Evolutionary conservation across 2,888 invertebrate species (phyloP).

Genomic region (Dasysyrphus tricinctus): DNA sequence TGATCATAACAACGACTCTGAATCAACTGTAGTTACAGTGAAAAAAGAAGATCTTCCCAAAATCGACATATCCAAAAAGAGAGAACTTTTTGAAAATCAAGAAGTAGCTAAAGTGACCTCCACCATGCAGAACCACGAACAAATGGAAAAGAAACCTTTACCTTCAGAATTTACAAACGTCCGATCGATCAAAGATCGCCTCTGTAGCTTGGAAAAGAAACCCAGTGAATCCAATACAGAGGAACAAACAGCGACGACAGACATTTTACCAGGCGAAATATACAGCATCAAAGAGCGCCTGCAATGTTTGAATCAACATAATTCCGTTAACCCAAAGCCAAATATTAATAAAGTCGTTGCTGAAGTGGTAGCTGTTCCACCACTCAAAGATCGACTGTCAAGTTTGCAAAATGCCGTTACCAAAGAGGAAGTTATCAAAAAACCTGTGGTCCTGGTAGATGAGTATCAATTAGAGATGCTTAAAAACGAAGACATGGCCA

Average conservation of each 20-base stretch:
- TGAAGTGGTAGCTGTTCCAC: constrained; percentile 81
- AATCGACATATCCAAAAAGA: constrained; percentile 91
- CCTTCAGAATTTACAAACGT: constrained; percentile 86
- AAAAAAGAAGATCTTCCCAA: constrained; percentile 87
- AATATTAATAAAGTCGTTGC: constrained; percentile 78
- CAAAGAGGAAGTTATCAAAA: constrained; percentile 82
- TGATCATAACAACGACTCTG: constrained; percentile 39
- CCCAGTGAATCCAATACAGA: constrained; percentile 84
- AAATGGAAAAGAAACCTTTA: constrained; percentile 65
- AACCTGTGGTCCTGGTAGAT: constrained; percentile 82
- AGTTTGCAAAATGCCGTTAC: constrained; percentile 82
- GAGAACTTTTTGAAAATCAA: constrained; percentile 92
- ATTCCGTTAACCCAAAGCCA: constrained; percentile 79
- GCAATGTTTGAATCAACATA: constrained; percentile 85
- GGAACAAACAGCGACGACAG: constrained; percentile 32
- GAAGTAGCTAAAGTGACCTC: constrained; percentile 52
- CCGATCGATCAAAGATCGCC: constrained; percentile 89
- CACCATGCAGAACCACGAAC: constrained; percentile 72
- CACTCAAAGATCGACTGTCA: constrained; percentile 82
- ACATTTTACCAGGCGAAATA: constrained; percentile 85
- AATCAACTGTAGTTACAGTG: constrained; percentile 64
- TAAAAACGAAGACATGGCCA: constrained; percentile 82
- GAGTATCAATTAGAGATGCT: constrained; percentile 84
- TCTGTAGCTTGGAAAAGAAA: constrained; percentile 88
- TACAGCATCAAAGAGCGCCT: constrained; percentile 87